phyloP scores from a whole-genome alignment of 2,113 vertebrate species.

The Panthera uncia region DNA sequence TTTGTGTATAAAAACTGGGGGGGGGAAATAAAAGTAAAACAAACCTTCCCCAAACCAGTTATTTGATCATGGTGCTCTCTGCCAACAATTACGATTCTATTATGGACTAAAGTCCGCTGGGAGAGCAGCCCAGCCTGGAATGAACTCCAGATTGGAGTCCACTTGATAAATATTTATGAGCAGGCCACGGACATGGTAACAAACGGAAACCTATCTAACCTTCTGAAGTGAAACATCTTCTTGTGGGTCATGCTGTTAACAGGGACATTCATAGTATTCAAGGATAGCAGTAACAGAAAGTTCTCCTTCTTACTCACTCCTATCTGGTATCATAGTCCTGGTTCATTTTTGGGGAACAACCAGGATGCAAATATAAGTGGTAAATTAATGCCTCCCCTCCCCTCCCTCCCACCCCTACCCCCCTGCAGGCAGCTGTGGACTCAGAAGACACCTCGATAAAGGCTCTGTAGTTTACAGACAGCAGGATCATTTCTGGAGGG shows the following conservation, averaged over 20 bases:
- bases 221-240: not conserved
- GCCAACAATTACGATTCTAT: not conserved
- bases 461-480: not conserved
- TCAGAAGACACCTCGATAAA: not conserved
- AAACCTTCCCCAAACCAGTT: constrained; percentile 11
- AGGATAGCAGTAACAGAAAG: not conserved
- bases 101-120: not conserved
- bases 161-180: constrained; percentile 12
- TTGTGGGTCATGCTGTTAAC: not conserved
- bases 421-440: not conserved
- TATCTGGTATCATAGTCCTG: not conserved
- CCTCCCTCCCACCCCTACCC: no score
- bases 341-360: not conserved
- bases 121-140: not conserved
- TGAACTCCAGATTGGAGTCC: not conserved
- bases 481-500: not conserved
- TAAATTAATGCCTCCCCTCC: not conserved
- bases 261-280: not conserved
- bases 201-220: not conserved
- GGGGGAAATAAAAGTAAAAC: not conserved
- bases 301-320: not conserved
- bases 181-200: not conserved
- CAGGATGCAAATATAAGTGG: not conserved
- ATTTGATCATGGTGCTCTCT: not conserved
- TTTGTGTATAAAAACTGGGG: not conserved